phyloP scores from a whole-genome alignment of 2,888 invertebrate species.

The Caenorhabditis becei region DNA sequence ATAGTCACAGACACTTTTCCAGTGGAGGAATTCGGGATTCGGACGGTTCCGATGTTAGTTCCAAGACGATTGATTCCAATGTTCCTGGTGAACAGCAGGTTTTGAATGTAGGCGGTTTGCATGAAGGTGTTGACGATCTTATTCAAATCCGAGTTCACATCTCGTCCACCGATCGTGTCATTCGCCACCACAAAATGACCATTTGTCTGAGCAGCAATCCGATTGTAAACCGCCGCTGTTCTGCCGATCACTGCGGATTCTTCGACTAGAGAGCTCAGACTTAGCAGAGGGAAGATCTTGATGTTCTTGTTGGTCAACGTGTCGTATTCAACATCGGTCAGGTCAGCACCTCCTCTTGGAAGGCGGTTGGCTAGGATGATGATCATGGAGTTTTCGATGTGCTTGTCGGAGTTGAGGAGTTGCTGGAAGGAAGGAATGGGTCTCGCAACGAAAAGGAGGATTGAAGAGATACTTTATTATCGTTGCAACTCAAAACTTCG shows the following conservation, averaged over 20 bases:
- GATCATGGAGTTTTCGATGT: slow-evolving; percentile 12
- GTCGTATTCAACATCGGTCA: too few relatives aligned
- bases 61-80: not conserved
- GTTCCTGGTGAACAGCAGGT: slow-evolving; percentile 39
- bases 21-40: not conserved
- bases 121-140: slow-evolving; percentile 25
- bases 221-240: slow-evolving; percentile 30
- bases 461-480: too few relatives aligned
- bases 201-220: slow-evolving; percentile 45
- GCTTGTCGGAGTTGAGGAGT: too few relatives aligned
- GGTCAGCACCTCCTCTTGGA: not conserved
- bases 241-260: not conserved
- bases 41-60: slow-evolving; percentile 12
- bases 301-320: slow-evolving; percentile 2
- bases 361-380: slow-evolving; percentile 7
- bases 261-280: not conserved
- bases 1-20: slow-evolving; percentile 18
- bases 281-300: slow-evolving; percentile 8
- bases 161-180: slow-evolving; percentile 13
- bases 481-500: too few relatives aligned
- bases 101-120: slow-evolving; percentile 24
- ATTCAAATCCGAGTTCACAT: slow-evolving; percentile 32
- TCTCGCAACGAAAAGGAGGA: too few relatives aligned
- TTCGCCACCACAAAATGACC: slow-evolving; percentile 51
- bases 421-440: too few relatives aligned